Evolutionary conservation across 2,888 invertebrate genomes (phyloP).

Genomic region (Tetragonula carbonaria): DNA sequence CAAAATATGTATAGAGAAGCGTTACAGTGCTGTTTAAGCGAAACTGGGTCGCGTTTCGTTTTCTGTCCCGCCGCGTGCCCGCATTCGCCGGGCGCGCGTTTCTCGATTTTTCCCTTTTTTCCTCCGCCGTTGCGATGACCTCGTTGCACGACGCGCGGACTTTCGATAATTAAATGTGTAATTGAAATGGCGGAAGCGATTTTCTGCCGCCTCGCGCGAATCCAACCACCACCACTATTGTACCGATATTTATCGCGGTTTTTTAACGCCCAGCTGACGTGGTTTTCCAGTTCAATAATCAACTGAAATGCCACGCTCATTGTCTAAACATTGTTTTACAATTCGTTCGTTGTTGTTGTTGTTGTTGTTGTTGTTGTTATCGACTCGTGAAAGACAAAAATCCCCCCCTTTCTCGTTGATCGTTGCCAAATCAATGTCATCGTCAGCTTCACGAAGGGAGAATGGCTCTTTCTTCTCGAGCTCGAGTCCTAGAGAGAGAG

Average conservation of each 20-base stretch:
- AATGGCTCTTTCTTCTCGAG: conserved; percentile 2
- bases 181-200: conserved; percentile 34
- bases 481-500: conserved; percentile 10
- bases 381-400: neutral
- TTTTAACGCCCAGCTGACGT: neutral
- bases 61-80: conserved; percentile 39
- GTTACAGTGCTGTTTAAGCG: conserved; percentile 31
- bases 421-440: neutral
- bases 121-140: neutral
- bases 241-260: neutral
- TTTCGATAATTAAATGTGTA: conserved; percentile 51
- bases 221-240: neutral
- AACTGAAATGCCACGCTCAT: no score
- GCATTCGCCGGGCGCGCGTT: conserved; percentile 27
- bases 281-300: no score
- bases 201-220: neutral
- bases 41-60: conserved; percentile 67
- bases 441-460: neutral
- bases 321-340: no score
- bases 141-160: conserved; percentile 1
- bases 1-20: conserved; percentile 2
- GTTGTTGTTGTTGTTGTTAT: no score
- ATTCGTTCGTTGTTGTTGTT: no score
- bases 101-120: conserved; percentile 20
- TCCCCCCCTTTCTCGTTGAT: neutral